Evolutionary conservation across 2,888 invertebrate species (phyloP).

Genomic region (Cactoblastis cactorum): DNA sequence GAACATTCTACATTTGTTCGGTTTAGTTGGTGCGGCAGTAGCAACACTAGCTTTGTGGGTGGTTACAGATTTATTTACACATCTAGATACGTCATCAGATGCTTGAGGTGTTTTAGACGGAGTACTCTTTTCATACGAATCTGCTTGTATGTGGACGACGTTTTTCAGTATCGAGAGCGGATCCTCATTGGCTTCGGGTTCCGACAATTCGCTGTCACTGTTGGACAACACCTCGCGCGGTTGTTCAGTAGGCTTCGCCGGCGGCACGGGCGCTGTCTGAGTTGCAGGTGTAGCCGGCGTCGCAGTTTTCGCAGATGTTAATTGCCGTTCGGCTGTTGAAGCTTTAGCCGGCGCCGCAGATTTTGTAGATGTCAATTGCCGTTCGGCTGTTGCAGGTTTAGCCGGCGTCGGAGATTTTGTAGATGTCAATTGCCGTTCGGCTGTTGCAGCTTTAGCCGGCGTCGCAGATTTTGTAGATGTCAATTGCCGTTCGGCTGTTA

Average conservation of each 20-base stretch:
- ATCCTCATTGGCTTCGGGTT: constrained; percentile 30
- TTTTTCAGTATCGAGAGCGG: constrained; percentile 51
- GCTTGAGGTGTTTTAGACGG: not conserved
- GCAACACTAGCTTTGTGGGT: not conserved
- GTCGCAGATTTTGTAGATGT: not conserved
- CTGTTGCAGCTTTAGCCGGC: not conserved
- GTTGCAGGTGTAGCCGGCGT: not conserved
- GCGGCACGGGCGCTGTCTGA: not conserved
- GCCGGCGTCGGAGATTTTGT: not conserved
- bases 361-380: not conserved
- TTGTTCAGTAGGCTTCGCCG: not conserved
- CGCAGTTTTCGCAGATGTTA: not conserved
- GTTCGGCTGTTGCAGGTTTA: not conserved
- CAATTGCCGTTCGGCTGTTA: too few relatives aligned
- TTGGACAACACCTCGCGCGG: not conserved
- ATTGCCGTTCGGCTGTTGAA: not conserved
- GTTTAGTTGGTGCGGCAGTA: not conserved
- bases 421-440: not conserved
- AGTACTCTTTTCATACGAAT: constrained; percentile 14
- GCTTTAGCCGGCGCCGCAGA: not conserved
- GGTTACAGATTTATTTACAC: not conserved
- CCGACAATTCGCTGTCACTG: constrained; percentile 28
- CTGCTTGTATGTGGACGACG: constrained; percentile 57
- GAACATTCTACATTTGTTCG: not conserved
- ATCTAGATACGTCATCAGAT: not conserved